Evolutionary conservation across 1,140 invertebrate genomes (phyloP), one percentile per base, ranked within the genome.

Genomic region (Bombus waltoni): DNA sequence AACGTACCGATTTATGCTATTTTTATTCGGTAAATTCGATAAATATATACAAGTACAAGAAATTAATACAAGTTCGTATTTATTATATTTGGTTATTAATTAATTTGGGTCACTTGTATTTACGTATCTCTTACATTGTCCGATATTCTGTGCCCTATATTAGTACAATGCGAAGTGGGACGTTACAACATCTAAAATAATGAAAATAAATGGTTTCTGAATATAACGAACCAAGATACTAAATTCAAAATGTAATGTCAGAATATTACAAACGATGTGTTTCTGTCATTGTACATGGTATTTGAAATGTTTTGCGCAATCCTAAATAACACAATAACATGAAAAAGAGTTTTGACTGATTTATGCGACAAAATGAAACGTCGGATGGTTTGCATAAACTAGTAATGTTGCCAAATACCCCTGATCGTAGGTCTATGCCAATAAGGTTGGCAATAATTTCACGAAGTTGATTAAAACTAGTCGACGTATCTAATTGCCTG

Each of bases 361-460:
- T 38, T 73, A 65, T 28, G 15, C 9, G 65, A 73, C 13, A 66
- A 65, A n/a, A 65, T 2, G 22, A 62, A 10, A 35, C 28, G 62
- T 44, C 38, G 65, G 6, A 28, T 59, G n/a, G 44, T 83, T 70
- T 44, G 47, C 42, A 25, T 75, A 83, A 77, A n/a, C 62, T 15
- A 35, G 77, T 66, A 44, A 59, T 32, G 59, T 86, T 85, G 83
- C 75, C 70, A 89, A 89, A 59, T 59, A 38, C 42, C 42, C 53
- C 10, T 59, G 47, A 53, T 40, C 53, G 44, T 42, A 40, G 70
- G 74, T 65, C 47, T 42, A 65, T 89, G 83, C 83, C 79, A 88
- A 79, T 72, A 76, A 79, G 57, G 78, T 47, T 66, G 70, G 79
- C 59, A 78, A 81, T 81, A 88, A 89, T 88, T 88, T 32, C 44